phyloP scores from a whole-genome alignment of 2,888 invertebrate species.

The Antheraea yamamai region DNA sequence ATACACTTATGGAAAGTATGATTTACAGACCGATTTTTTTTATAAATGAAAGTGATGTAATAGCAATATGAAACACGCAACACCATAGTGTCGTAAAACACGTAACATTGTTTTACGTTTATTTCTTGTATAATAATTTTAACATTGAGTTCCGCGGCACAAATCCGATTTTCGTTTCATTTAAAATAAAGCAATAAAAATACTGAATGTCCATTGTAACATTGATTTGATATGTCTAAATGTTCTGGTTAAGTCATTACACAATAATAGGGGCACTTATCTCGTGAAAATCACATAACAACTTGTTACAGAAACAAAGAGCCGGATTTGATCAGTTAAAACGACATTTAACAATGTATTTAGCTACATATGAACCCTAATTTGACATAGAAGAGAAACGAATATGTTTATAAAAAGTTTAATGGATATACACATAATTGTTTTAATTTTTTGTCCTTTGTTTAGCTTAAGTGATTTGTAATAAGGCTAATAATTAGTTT shows the following conservation, averaged over 20 bases:
- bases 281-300: slow-evolving; percentile 46
- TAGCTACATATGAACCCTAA: slow-evolving; percentile 26
- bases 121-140: not conserved
- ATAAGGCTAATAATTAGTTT: too few species aligned
- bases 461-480: not conserved
- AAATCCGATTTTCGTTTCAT: slow-evolving; percentile 14
- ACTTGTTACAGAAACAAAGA: slow-evolving; percentile 44
- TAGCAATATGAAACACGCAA: not conserved
- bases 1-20: not conserved
- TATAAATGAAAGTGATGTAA: not conserved
- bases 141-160: not conserved
- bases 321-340: slow-evolving; percentile 44
- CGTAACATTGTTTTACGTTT: not conserved
- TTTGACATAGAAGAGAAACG: slow-evolving; percentile 15
- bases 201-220: slow-evolving; percentile 27
- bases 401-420: slow-evolving; percentile 15
- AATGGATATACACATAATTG: not conserved
- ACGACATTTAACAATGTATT: slow-evolving; percentile 39
- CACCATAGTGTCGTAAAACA: not conserved
- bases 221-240: slow-evolving; percentile 40
- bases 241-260: slow-evolving; percentile 41
- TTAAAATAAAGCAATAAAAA: slow-evolving; percentile 12
- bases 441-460: not conserved
- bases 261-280: slow-evolving; percentile 41
- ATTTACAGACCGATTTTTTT: not conserved